These are phyloP conservation scores for Macrobrachium rosenbergii DNA, from an alignment of 1,140 invertebrate species.

Conservation along the genomic window DNA sequence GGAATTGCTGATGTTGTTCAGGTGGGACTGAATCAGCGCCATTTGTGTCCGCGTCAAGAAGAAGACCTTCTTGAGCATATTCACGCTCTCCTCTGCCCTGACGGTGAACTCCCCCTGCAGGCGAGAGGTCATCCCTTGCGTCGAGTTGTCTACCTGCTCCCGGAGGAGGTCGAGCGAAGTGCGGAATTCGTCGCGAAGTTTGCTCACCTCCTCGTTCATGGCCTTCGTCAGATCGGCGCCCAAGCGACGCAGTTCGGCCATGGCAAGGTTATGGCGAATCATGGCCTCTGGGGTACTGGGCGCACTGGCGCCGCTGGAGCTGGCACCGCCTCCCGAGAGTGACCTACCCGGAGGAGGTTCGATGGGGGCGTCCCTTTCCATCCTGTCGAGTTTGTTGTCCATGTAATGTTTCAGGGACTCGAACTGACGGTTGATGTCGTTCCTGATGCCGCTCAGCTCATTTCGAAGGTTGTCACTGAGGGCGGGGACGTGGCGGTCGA, in stretches of 20 bases:
- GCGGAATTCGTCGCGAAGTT: conserved; percentile 43
- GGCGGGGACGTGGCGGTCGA: conserved; percentile 50
- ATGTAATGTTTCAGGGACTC: conserved; percentile 56
- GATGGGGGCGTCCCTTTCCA: conserved; percentile 47
- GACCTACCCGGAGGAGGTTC: too few relatives aligned
- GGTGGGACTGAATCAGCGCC: conserved; percentile 33
- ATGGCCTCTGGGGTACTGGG: conserved; percentile 19
- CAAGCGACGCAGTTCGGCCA: conserved; percentile 50
- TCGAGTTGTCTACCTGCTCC: conserved; percentile 44
- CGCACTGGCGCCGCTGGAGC: neutral
- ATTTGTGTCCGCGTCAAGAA: conserved; percentile 54
- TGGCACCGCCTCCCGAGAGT: neutral
- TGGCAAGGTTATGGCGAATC: conserved; percentile 53
- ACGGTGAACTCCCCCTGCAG: conserved; percentile 33
- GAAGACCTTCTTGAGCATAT: conserved; percentile 54
- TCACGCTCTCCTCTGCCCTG: conserved; percentile 48
- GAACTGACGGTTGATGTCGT: conserved; percentile 51
- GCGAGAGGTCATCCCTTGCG: conserved; percentile 1
- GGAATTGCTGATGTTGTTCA: conserved; percentile 41
- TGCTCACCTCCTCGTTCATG: conserved; percentile 44
- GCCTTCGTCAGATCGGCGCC: conserved; percentile 45
- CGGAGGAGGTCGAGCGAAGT: conserved; percentile 34
- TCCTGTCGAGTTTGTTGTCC: conserved; percentile 50
- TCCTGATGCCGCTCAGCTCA: conserved; percentile 42
- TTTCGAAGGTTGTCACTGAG: conserved; percentile 45